These are phyloP conservation scores for Zoroaster sp. DNA, from an alignment of 53 echinoderm and acorn worm genomes.

Conservation along the genomic window DNA sequence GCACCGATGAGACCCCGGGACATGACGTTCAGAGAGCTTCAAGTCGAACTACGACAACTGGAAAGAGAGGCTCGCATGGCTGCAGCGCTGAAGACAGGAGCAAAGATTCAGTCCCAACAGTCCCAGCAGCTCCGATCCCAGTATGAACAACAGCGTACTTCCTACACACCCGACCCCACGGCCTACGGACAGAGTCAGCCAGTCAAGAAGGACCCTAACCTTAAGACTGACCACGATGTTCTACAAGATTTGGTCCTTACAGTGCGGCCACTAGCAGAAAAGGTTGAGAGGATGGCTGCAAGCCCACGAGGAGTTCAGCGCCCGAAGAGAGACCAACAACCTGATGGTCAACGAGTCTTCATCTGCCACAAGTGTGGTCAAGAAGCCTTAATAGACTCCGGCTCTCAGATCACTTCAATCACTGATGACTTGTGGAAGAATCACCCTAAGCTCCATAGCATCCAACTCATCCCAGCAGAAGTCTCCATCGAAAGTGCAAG, in stretches of 20 bases:
- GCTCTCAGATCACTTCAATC: constrained; percentile 52
- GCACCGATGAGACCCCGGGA: too few relatives aligned
- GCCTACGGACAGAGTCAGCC: not conserved
- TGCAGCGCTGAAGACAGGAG: not conserved
- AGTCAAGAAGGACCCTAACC: not conserved
- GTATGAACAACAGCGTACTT: not conserved
- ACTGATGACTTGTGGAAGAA: not conserved
- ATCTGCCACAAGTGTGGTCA: too few relatives aligned
- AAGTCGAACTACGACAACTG: not conserved
- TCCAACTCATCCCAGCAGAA: not conserved
- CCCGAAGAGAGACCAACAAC: not conserved
- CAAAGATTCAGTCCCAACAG: not conserved
- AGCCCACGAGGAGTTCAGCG: not conserved
- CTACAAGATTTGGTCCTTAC: not conserved
- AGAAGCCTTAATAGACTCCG: constrained; percentile 43
- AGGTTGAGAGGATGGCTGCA: not conserved
- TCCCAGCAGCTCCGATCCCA: not conserved
- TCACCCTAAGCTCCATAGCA: not conserved
- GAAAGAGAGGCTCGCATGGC: too few relatives aligned
- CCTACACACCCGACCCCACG: not conserved
- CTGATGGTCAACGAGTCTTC: not conserved
- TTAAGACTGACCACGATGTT: not conserved
- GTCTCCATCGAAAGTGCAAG: constrained; percentile 52
- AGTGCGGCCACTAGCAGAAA: not conserved
- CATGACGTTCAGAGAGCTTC: not conserved